A percentile compares a stretch with the other conserved stretches of the same genome.
phyloP scores from a whole-genome alignment of 1,140 invertebrate genomes.

The Hirudo medicinalis region DNA sequence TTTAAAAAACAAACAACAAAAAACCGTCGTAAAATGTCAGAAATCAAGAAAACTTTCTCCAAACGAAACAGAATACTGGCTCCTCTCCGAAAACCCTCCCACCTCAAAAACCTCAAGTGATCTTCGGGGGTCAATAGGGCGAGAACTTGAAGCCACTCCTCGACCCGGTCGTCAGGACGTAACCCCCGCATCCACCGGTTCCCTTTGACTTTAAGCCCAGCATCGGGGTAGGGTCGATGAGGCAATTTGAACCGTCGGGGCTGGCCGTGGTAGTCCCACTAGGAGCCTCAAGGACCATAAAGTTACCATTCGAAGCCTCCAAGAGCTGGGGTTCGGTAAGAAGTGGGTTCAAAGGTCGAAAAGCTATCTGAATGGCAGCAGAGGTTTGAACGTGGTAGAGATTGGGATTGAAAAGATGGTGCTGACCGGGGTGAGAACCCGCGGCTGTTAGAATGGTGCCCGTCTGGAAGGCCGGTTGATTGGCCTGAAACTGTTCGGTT shows the following conservation, averaged over 20 bases:
- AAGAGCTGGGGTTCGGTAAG: background rate
- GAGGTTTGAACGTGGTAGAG: conserved; percentile 7
- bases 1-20: background rate
- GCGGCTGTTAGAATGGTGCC: no score
- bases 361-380: background rate
- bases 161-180: background rate
- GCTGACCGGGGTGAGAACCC: background rate
- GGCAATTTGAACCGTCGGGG: background rate
- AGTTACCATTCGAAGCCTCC: background rate
- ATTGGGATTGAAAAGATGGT: conserved; percentile 5
- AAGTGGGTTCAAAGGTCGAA: background rate
- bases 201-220: background rate
- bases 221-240: background rate
- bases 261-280: background rate
- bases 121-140: background rate
- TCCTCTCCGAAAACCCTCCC: background rate
- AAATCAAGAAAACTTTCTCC: background rate
- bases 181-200: background rate
- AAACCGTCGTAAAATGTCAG: background rate
- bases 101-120: background rate
- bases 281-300: background rate
- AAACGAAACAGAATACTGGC: background rate
- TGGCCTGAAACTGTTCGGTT: no score
- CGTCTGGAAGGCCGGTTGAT: no score
- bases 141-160: conserved; percentile 7